Evolutionary conservation across 2,888 invertebrate species (phyloP).

Genomic region (Heliconius erato): DNA sequence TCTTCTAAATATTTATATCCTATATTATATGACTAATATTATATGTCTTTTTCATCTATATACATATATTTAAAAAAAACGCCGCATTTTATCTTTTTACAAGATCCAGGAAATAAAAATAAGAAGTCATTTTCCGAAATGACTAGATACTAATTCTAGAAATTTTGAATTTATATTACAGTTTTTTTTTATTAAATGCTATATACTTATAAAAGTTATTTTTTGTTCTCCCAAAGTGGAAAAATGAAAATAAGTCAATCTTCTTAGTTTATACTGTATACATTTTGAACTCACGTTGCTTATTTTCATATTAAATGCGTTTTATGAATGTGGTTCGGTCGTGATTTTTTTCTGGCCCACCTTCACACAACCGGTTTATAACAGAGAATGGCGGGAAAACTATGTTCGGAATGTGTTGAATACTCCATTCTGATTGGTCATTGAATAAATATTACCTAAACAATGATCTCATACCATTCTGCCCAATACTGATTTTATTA

Average conservation of each 20-base stretch:
- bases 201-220: too few relatives aligned
- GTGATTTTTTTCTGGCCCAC: conserved; percentile 1
- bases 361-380: conserved; percentile 33
- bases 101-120: too few relatives aligned
- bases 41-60: too few relatives aligned
- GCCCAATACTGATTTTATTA: conserved; percentile 16
- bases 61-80: too few relatives aligned
- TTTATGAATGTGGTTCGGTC: conserved; percentile 11
- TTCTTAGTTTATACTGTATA: neutral
- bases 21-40: too few relatives aligned
- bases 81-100: too few relatives aligned
- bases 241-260: neutral
- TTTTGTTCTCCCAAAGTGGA: neutral
- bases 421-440: conserved; percentile 44
- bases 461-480: conserved; percentile 18
- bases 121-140: too few relatives aligned
- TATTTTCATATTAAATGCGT: conserved; percentile 5
- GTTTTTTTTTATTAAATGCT: too few relatives aligned
- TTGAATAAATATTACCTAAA: neutral
- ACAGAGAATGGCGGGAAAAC: conserved; percentile 56
- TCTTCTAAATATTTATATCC: too few relatives aligned
- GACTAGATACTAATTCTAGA: too few relatives aligned
- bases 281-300: neutral
- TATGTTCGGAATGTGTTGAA: conserved; percentile 54
- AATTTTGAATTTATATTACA: too few relatives aligned